Base-by-base conservation (phyloP, 2,888 invertebrate genomes). In the Agrotis ipsilon region DNA sequence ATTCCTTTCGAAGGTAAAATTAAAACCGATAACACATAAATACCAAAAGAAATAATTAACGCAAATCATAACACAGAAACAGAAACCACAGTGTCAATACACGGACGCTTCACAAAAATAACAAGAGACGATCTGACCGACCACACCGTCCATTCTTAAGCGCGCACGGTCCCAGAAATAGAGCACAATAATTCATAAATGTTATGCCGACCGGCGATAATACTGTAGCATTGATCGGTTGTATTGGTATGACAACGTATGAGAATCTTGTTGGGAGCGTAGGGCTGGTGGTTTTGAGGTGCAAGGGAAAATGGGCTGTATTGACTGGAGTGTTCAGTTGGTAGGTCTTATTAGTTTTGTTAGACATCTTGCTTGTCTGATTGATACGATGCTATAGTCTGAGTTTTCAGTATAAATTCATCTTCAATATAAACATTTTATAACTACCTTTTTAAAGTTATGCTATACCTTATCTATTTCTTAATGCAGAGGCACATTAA, bases 161-260 rank as follows among this genome's bases (percentile, higher is more conserved):
- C 89, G 92, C 88, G 90, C 90, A 86, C 88, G 70, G 51, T 85
- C 92, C 87, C 67, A 86, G 91, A 94, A 78, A 94, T 95, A 95
- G 94, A 94, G 90, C 91, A 94, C 92, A 94, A 95, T 94, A 94
- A 94, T 92, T 95, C 94, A 95, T 94, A 94, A 93, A 92, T 83
- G 93, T 91, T 93, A 90, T 90, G 91, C 90, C 86, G 83, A 84
- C 88, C 86, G 83, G 82, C 90, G 88, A 93, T 91, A 91, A 91
- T 92, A 90, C 88, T 85, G 79, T 68, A 72, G 79, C 68, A 81
- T 75, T 76, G 77, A 81, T 78, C 70, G 59, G 70, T 72, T 69
- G 77, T 84, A 88, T 83, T 83, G n/a, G 67, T 68, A 55, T 61
- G 64, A 57, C 57, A 68, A 57, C 68, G 78, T 46, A 84, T 52